phyloP scores from a whole-genome alignment of 1,140 invertebrate genomes.

The Ditylenchus dipsaci region DNA sequence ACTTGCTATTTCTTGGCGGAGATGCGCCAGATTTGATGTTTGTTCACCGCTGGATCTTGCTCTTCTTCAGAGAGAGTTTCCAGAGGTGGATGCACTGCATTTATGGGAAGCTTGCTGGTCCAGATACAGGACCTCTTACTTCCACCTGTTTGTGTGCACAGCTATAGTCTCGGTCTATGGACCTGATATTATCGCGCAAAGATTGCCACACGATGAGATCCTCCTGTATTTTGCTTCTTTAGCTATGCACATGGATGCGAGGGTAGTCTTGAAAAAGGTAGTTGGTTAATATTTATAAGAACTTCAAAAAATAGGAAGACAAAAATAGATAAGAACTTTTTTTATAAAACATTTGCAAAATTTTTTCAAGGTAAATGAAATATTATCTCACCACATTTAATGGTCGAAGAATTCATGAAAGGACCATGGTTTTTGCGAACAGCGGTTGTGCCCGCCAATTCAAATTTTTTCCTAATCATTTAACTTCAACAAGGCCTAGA shows the following conservation, averaged over 20 bases:
- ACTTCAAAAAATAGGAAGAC: conserved; percentile 5
- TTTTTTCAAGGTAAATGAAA: too few relatives aligned
- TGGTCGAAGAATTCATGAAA: too few relatives aligned
- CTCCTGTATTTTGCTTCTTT: conserved; percentile 85
- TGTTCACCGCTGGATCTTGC: conserved; percentile 83
- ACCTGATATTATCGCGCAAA: conserved; percentile 78
- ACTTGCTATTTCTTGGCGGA: conserved; percentile 65
- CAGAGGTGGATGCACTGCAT: conserved; percentile 71
- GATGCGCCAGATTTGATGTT: conserved; percentile 84
- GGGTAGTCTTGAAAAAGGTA: conserved; percentile 77
- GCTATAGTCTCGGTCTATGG: conserved; percentile 85
- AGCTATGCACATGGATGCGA: conserved; percentile 91
- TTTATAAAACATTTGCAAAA: too few relatives aligned
- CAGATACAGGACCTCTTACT: conserved; percentile 84
- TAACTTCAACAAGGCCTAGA: too few relatives aligned
- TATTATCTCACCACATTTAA: too few relatives aligned
- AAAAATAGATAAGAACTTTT: too few relatives aligned
- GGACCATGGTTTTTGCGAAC: too few relatives aligned
- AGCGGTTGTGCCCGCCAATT: too few relatives aligned
- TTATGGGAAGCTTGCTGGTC: conserved; percentile 95
- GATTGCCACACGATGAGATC: conserved; percentile 84
- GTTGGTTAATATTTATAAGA: neutral
- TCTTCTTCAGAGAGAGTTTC: conserved; percentile 82
- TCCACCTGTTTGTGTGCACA: conserved; percentile 82
- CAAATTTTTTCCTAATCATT: too few relatives aligned